Base-by-base conservation (phyloP, 2,113 vertebrate species). In the Ailuropoda melanoleuca region DNA sequence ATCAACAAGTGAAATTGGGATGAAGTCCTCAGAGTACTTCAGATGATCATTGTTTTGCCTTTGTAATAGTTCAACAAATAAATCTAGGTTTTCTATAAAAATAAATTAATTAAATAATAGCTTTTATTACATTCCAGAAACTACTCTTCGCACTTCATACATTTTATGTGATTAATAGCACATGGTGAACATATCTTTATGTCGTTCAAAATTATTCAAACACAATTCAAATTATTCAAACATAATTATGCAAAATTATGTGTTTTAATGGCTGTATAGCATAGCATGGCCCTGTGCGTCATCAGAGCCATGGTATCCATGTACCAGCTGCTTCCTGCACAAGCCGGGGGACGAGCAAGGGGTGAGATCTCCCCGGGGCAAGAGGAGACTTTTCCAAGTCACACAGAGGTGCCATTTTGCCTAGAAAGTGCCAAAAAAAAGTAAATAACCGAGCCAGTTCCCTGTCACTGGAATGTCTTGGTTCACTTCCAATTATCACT, bases 41-140 rank as follows among this genome's bases (percentile, higher is more conserved):
- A 53, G 43, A 74, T 93, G 82, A 96, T 86, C 97, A 96, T n/a
- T 88, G 96, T 88, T 96, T 98, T 97, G 97, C 98, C 97, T 99
- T 98, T 98, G 97, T 98, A 98, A 98, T 95, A 98, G 97, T 89
- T 93, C 96, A 98, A 98, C 98, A 98, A 99, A 99, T 99, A 99
- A 99, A 99, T 98, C 86, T 98, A 98, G 98, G 96, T 98, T 99
- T 99, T 99, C 97, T 99, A 98, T 98, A 98, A 75, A 75, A 75
- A 75, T 75, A 46, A 14, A 66, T 66, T 17, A 72, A 29, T 46
- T 34, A 78, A 78, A 50, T 64, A 95, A 85, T n/a, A 77, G 58
- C 48, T 84, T 56, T 83, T 46, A 70, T 14, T 46, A 56, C 90
- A 48, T 46, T 43, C 37, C 78, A 90, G 68, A 77, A 84, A 90